A percentile compares a stretch with the other conserved stretches of the same genome.
Evolutionary conservation across 2,888 invertebrate species (phyloP).

Genomic region (Scaptomyza cyrtandrae): DNA sequence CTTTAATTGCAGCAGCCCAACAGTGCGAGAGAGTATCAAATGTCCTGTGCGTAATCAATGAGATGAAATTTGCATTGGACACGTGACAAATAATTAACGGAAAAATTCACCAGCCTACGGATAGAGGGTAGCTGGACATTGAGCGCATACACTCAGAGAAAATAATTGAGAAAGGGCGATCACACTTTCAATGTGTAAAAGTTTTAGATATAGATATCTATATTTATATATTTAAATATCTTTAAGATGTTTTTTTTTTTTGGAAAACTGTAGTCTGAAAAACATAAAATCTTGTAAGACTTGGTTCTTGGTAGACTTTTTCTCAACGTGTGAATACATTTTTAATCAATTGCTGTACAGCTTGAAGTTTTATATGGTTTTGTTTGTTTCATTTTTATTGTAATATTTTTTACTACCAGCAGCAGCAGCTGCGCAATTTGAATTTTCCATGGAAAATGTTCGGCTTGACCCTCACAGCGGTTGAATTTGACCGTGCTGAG

Average conservation of each 20-base stretch:
- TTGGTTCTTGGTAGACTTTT: background rate
- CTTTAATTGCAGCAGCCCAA: constrained; percentile 65
- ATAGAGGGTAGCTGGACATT: constrained; percentile 16
- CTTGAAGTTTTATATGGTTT: constrained; percentile 24
- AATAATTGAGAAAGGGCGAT: background rate
- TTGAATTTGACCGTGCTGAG: constrained; percentile 63
- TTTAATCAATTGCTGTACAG: constrained; percentile 53
- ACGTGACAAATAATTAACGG: constrained; percentile 82
- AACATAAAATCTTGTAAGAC: too few relatives aligned
- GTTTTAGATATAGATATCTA: background rate
- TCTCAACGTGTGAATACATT: constrained; percentile 39
- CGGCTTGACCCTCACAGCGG: constrained; percentile 69
- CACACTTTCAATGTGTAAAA: background rate
- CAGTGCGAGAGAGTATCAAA: constrained; percentile 69
- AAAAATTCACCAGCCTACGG: constrained; percentile 8
- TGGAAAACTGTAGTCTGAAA: too few relatives aligned
- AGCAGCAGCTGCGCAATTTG: constrained; percentile 65
- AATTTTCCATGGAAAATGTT: constrained; percentile 56
- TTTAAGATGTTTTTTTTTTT: too few relatives aligned
- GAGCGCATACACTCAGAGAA: constrained; percentile 25
- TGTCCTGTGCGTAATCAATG: constrained; percentile 75
- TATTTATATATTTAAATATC: too few relatives aligned
- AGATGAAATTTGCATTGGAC: constrained; percentile 81
- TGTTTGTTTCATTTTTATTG: constrained; percentile 11
- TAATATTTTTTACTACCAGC: constrained; percentile 47